Evolutionary conservation across 2,113 vertebrate genomes (phyloP).

Genomic region (Catharus bicknelli): DNA sequence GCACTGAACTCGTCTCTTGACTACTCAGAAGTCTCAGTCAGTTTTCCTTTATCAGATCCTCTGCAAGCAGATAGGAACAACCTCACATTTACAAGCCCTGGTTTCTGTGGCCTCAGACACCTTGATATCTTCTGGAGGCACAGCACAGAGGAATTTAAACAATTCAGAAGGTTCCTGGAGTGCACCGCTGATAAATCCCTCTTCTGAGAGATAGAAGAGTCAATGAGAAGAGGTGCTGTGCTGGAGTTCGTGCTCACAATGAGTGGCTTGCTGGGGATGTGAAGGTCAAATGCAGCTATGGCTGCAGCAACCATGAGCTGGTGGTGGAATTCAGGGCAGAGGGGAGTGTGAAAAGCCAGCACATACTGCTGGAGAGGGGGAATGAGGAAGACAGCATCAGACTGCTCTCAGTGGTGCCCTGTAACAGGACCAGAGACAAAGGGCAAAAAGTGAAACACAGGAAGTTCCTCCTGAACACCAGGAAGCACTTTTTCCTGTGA

Average conservation of each 20-base stretch:
- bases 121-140: neutral
- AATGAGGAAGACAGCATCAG: neutral
- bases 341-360: neutral
- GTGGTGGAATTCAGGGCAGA: neutral
- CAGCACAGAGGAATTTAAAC: neutral
- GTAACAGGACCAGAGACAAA: neutral
- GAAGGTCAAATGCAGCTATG: neutral
- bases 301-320: neutral
- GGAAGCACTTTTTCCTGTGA: neutral
- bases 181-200: neutral
- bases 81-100: neutral
- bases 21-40: neutral
- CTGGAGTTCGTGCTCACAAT: neutral
- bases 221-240: neutral
- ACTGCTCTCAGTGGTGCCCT: neutral
- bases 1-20: neutral
- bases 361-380: neutral
- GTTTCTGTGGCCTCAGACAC: neutral
- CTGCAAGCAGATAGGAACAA: neutral
- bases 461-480: neutral
- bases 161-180: neutral
- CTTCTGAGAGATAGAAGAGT: neutral
- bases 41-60: neutral
- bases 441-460: neutral
- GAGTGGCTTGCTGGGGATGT: rapidly evolving